phyloP scores from a whole-genome alignment of 2,888 invertebrate genomes.

The Drosophila cyrtoloma region DNA sequence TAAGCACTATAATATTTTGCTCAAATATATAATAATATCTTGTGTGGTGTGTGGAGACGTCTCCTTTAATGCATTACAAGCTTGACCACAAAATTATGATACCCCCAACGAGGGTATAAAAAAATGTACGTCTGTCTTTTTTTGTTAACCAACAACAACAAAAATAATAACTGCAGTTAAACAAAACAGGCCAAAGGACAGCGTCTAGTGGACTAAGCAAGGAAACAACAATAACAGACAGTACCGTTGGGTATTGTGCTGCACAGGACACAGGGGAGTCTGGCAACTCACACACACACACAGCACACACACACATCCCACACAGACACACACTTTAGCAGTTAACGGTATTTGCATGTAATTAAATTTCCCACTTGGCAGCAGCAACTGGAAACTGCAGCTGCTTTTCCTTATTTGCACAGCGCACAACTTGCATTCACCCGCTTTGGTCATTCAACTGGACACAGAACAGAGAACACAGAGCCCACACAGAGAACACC shows the following conservation, averaged over 20 bases:
- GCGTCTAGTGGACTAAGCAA: constrained; percentile 25
- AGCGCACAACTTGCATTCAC: constrained; percentile 38
- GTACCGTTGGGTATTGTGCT: constrained; percentile 22
- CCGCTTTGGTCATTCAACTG: constrained; percentile 55
- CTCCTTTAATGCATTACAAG: not conserved
- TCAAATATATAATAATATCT: fast-evolving
- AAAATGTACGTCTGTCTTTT: not conserved
- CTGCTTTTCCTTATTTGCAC: constrained; percentile 67
- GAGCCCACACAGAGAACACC: constrained; percentile 2
- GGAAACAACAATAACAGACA: constrained; percentile 36
- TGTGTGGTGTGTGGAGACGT: not conserved
- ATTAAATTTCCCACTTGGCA: constrained; percentile 80
- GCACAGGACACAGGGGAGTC: constrained; percentile 39
- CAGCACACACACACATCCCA: not conserved
- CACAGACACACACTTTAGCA: constrained; percentile 17
- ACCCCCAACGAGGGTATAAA: not conserved
- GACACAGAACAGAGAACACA: constrained; percentile 20
- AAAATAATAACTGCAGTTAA: constrained; percentile 22
- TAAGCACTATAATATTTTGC: too few relatives aligned
- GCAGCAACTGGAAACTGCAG: constrained; percentile 64
- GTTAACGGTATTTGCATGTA: constrained; percentile 82
- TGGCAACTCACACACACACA: constrained; percentile 1
- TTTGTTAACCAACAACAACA: constrained; percentile 14
- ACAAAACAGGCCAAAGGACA: constrained; percentile 21
- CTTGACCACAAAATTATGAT: not conserved